Evolutionary conservation across 2,797 vertebrate genomes (phyloP).

Genomic region (Falco cherrug): DNA sequence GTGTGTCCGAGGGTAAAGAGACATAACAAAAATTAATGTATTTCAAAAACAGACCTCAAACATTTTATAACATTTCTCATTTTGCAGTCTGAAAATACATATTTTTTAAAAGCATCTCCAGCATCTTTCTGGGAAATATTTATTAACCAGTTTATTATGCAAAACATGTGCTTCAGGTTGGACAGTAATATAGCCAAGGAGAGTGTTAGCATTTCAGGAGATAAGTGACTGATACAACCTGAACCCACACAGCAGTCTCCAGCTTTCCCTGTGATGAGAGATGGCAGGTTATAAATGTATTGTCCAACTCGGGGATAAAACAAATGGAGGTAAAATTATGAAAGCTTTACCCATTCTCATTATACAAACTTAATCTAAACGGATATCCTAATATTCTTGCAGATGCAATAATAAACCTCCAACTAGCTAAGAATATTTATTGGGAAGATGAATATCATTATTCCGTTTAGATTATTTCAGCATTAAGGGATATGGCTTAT

Average conservation of each 20-base stretch:
- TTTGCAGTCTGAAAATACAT: not conserved
- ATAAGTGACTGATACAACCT: not conserved
- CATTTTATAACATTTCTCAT: not conserved
- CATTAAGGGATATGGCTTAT: slow-evolving; percentile 72
- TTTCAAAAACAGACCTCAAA: not conserved
- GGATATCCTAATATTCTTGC: slow-evolving; percentile 62
- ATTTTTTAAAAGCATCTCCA: not conserved
- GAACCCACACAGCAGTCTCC: not conserved
- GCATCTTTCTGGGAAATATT: not conserved
- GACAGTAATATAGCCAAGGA: slow-evolving; percentile 21
- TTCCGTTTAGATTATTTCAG: slow-evolving; percentile 74
- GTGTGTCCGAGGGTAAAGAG: not conserved
- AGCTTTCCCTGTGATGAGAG: slow-evolving; percentile 20
- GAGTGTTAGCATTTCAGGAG: not conserved
- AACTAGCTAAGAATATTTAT: slow-evolving; percentile 70
- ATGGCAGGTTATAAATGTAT: not conserved
- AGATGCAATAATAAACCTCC: slow-evolving; percentile 60
- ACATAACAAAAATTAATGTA: not conserved
- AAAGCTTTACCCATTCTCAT: slow-evolving; percentile 51
- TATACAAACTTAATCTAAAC: slow-evolving; percentile 69
- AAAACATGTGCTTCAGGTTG: not conserved
- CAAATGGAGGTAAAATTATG: slow-evolving; percentile 47
- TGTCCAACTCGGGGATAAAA: slow-evolving; percentile 49
- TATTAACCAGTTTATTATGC: not conserved
- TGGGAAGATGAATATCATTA: slow-evolving; percentile 69